A percentile compares a stretch with the other conserved stretches of the same genome.
phyloP scores from a whole-genome alignment of 2,113 vertebrate genomes.

The Callionymus lyra region DNA sequence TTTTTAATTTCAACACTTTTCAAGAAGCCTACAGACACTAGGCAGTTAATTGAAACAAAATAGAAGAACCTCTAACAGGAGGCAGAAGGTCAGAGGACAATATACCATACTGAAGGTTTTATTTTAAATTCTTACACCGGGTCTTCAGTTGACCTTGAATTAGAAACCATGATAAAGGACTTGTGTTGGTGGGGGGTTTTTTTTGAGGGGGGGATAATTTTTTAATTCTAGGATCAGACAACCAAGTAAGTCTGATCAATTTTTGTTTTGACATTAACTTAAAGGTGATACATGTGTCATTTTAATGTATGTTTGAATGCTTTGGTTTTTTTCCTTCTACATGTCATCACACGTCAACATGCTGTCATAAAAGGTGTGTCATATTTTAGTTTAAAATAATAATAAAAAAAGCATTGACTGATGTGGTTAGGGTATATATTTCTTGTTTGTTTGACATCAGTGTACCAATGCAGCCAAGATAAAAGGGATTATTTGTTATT shows the following conservation, averaged over 20 bases:
- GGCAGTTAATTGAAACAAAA: no score
- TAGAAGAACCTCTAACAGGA: no score
- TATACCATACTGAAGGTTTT: no score
- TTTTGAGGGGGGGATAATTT: no score
- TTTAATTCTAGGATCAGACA: no score
- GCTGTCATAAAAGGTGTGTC: conserved; percentile 32
- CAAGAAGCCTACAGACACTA: no score
- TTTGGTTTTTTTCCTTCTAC: conserved; percentile 41
- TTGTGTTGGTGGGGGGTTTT: no score
- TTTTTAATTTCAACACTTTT: no score
- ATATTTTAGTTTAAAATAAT: conserved; percentile 42
- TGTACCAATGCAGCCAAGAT: conserved; percentile 50
- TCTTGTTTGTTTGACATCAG: conserved; percentile 17
- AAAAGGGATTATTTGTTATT: conserved; percentile 45
- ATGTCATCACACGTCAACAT: conserved; percentile 41
- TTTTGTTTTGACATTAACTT: conserved; percentile 21
- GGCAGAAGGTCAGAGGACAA: no score
- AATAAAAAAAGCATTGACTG: conserved; percentile 38
- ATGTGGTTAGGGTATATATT: conserved; percentile 33
- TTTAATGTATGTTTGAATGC: conserved; percentile 39
- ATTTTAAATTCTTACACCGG: no score
- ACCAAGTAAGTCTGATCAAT: conserved; percentile 9
- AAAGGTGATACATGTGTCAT: conserved; percentile 30
- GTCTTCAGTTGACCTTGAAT: no score
- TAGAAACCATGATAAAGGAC: no score